These are phyloP conservation scores for Stenoptilia bipunctidactyla DNA, from an alignment of 2,888 invertebrate species.

Conservation along the genomic window DNA sequence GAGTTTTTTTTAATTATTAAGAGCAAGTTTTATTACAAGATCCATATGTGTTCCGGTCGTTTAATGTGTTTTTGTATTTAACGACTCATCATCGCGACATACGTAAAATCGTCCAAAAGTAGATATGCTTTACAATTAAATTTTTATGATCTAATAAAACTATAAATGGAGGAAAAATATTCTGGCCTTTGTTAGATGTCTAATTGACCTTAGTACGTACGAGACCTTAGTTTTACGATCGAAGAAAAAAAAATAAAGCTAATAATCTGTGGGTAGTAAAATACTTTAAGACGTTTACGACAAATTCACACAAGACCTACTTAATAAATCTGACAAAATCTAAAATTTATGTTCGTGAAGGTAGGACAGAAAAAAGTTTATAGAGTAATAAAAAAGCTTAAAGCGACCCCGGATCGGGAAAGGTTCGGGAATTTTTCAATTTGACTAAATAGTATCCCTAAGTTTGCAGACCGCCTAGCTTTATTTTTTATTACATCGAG, in stretches of 20 bases:
- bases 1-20: not conserved
- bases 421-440: not conserved
- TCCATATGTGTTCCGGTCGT: constrained; percentile 12
- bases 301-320: constrained; percentile 61
- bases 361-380: constrained; percentile 37
- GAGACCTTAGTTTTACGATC: constrained; percentile 40
- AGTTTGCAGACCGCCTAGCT: no score
- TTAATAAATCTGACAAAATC: constrained; percentile 63
- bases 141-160: constrained; percentile 37
- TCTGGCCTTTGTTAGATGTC: constrained; percentile 35
- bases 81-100: constrained; percentile 26
- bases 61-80: constrained; percentile 26
- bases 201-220: constrained; percentile 39
- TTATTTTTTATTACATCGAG: no score
- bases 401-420: constrained; percentile 25
- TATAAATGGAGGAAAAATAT: constrained; percentile 32
- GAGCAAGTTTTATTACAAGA: not conserved
- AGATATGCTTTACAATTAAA: constrained; percentile 48
- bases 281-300: constrained; percentile 61
- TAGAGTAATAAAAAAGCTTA: constrained; percentile 45
- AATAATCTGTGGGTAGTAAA: constrained; percentile 53
- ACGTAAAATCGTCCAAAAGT: constrained; percentile 26
- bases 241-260: constrained; percentile 26
- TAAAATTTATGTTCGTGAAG: constrained; percentile 51
- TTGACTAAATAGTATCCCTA: no score